Evolutionary conservation across 2,113 vertebrate genomes (phyloP).

Genomic region (Zosterops borbonicus): DNA sequence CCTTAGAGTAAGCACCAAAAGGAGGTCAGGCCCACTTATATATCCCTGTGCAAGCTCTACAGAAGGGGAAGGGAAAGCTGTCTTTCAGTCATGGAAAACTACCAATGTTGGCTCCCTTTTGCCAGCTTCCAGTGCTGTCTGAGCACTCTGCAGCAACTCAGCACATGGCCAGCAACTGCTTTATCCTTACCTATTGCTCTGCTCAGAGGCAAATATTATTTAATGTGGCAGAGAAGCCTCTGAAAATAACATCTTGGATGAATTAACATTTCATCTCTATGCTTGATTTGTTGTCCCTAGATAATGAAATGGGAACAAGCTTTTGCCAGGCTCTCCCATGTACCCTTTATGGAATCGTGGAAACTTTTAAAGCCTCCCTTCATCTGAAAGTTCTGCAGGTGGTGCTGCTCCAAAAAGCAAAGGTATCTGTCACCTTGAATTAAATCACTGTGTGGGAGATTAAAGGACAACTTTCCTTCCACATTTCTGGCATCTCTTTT

Average conservation of each 20-base stretch:
- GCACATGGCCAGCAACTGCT: neutral
- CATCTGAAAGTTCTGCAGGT: neutral
- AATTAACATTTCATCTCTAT: neutral
- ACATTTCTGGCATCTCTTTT: neutral
- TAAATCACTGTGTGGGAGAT: neutral
- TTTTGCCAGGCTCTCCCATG: neutral
- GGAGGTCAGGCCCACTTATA: neutral
- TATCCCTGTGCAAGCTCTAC: neutral
- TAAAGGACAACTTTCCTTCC: neutral
- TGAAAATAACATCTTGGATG: neutral
- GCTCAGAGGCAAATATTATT: neutral
- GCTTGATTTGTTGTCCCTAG: neutral
- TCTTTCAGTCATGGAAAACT: neutral
- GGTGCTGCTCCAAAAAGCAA: neutral
- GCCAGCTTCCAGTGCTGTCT: neutral
- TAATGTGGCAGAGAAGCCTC: neutral
- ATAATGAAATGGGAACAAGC: neutral
- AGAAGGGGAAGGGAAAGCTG: neutral
- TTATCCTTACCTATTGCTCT: neutral
- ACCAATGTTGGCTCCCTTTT: neutral
- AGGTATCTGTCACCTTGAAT: neutral
- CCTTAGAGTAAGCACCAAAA: neutral
- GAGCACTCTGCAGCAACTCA: neutral
- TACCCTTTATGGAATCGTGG: neutral
- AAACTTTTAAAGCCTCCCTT: neutral